phyloP scores from a whole-genome alignment of 53 echinoderm and acorn worm species.

The Patiria pectinifera region DNA sequence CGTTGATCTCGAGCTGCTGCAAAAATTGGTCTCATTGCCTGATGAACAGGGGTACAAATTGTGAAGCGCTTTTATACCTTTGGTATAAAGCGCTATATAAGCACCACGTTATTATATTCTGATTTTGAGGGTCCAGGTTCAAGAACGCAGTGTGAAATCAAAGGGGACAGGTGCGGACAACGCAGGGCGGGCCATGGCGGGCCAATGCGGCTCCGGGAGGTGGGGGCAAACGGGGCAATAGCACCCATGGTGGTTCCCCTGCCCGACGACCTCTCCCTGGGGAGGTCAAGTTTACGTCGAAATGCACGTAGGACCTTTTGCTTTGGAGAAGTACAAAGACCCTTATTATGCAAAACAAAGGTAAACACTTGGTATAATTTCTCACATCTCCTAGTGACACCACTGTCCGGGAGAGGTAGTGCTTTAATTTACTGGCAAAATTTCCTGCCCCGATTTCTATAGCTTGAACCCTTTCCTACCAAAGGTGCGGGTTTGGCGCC shows the following conservation, averaged over 20 bases:
- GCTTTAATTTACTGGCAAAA: background rate
- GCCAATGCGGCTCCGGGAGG: background rate
- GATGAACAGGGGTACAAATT: no score
- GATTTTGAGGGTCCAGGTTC: no score
- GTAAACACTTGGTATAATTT: background rate
- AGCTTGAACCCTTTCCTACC: background rate
- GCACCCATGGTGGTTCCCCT: background rate
- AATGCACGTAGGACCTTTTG: background rate
- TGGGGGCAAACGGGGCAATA: background rate
- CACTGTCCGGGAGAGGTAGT: constrained; percentile 1
- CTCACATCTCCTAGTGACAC: background rate
- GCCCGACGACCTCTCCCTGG: background rate
- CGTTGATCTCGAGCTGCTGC: no score
- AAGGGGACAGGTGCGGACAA: background rate
- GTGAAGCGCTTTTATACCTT: no score
- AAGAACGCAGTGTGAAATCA: background rate
- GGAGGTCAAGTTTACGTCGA: background rate
- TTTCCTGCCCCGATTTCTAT: background rate
- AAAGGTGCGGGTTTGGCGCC: background rate
- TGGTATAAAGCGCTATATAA: no score
- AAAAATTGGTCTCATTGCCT: no score
- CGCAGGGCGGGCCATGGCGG: background rate
- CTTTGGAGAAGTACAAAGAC: constrained; percentile 12
- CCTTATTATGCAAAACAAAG: background rate
- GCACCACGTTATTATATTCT: no score